Percentiles rank a stretch among this genome's conserved stretches.
These are phyloP conservation scores for Drosophila yakuba DNA, from an alignment of 1,140 invertebrate species.

Conservation along the genomic window DNA sequence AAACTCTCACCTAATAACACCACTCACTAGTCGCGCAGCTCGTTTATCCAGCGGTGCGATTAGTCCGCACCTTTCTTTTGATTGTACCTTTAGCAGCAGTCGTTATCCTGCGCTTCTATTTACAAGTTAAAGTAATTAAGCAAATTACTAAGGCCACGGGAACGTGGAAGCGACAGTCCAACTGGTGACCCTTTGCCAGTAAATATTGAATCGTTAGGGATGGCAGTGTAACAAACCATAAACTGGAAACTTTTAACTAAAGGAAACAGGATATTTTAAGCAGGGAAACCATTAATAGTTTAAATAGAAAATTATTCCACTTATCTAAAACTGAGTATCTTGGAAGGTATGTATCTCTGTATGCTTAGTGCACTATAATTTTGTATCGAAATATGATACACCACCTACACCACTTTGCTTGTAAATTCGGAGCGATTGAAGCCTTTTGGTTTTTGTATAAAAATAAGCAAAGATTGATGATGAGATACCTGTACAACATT, in stretches of 20 bases:
- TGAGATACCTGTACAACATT: no score
- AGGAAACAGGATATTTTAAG: neutral
- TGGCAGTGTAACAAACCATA: slow-evolving; percentile 12
- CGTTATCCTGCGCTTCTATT: slow-evolving; percentile 43
- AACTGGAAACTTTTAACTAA: neutral
- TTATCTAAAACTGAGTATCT: no score
- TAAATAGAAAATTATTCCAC: neutral
- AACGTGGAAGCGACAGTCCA: slow-evolving; percentile 42
- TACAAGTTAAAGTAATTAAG: slow-evolving; percentile 81
- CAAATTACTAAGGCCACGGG: slow-evolving; percentile 73
- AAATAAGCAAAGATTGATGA: no score
- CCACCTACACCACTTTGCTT: no score
- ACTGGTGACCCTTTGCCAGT: slow-evolving; percentile 35
- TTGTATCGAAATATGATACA: no score
- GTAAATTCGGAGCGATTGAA: no score
- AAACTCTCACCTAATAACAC: slow-evolving; percentile 68
- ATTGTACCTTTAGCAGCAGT: slow-evolving; percentile 37
- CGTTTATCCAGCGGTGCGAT: slow-evolving; percentile 56
- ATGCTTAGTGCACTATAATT: no score
- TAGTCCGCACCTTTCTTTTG: slow-evolving; percentile 39
- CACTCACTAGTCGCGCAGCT: slow-evolving; percentile 9
- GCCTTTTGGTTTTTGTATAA: no score
- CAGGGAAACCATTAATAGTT: neutral
- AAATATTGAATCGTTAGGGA: slow-evolving; percentile 6
- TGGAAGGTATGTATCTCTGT: no score